phyloP scores from a whole-genome alignment of 2,888 invertebrate genomes.

The Polyploca ridens region DNA sequence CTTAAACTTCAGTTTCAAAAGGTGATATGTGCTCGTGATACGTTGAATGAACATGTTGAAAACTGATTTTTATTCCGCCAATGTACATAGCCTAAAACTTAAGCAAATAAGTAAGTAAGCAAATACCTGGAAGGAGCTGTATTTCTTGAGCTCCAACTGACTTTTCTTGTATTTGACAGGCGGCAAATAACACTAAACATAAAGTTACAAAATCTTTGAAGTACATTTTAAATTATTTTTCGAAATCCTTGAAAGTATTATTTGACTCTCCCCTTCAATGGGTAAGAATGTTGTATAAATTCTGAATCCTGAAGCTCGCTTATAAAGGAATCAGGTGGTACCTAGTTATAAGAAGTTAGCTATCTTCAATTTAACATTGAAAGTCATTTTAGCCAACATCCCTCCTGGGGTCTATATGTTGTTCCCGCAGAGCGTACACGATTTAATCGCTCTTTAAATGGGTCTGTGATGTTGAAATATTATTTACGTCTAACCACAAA shows the following conservation, averaged over 20 bases:
- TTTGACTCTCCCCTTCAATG: slow-evolving; percentile 19
- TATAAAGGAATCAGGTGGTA: slow-evolving; percentile 28
- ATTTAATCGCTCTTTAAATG: slow-evolving; percentile 39
- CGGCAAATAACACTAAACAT: slow-evolving; percentile 44
- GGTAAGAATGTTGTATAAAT: slow-evolving; percentile 24
- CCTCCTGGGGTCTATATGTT: slow-evolving; percentile 37
- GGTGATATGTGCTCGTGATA: no score
- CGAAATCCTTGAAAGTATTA: background rate
- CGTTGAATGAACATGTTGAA: no score
- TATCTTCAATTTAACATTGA: slow-evolving; percentile 40
- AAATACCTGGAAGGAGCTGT: slow-evolving; percentile 63
- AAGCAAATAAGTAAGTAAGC: background rate
- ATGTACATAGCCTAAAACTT: background rate
- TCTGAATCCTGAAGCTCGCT: slow-evolving; percentile 13
- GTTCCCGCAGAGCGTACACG: slow-evolving; percentile 39
- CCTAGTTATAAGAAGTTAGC: slow-evolving; percentile 13
- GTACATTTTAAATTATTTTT: slow-evolving; percentile 40
- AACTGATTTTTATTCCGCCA: no score
- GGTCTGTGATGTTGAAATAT: slow-evolving; percentile 19
- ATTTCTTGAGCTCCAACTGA: slow-evolving; percentile 63
- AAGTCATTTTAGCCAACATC: slow-evolving; percentile 55
- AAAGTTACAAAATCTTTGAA: slow-evolving; percentile 35
- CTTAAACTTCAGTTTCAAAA: no score
- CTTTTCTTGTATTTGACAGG: slow-evolving; percentile 53
- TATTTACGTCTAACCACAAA: background rate